Evolutionary conservation across 2,113 vertebrate species (phyloP), one percentile per base, ranked within the genome.

Genomic region (Potamarius usumacintae): DNA sequence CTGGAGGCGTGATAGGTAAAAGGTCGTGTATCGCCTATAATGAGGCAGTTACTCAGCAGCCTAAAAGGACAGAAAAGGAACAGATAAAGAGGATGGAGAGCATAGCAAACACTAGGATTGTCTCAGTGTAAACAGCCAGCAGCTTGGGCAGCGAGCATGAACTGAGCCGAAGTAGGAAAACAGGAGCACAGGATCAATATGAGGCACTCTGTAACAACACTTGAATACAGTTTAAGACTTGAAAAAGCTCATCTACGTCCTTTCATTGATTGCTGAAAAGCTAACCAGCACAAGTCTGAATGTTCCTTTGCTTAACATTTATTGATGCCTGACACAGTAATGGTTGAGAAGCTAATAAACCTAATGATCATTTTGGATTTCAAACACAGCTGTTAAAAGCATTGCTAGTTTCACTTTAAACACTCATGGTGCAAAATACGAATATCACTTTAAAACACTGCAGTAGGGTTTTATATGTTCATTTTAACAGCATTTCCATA

Each of bases 131-230:
- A 90, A 85, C 87, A 90, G 58, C 34, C 71, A 60, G 27, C 72
- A 84, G 48, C 57, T 79, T 58, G 83, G 77, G 71, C 85, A 67
- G n/a, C n/a, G 48, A 85, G 57, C 9, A 84, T 72, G 84, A 88
- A 85, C 88, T 57, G 52, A 76, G 85, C 69, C 53, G 20, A 42
- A 63, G 60, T n/a, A 87, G 20, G 69, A 86, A 85, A 88, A 87
- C 63, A 83, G 85, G 58, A 85, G 74, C 18, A 80, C 83, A 52
- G 8, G 85, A 92, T 92, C 89, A 88, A 92, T 91, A 91, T 34
- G 74, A 82, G 10, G n/a, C 53, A 53, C 84, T 89, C 82, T 77
- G 50, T 84, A 52, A 60, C 77, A 82, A 85, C 86, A 71, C 72
- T 85, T 87, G 65, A 90, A 82, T 79, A 58, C 17, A 85, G 84